Conservation (phyloP, 2,797 vertebrate species). For the Poecilia velifera region DNA sequence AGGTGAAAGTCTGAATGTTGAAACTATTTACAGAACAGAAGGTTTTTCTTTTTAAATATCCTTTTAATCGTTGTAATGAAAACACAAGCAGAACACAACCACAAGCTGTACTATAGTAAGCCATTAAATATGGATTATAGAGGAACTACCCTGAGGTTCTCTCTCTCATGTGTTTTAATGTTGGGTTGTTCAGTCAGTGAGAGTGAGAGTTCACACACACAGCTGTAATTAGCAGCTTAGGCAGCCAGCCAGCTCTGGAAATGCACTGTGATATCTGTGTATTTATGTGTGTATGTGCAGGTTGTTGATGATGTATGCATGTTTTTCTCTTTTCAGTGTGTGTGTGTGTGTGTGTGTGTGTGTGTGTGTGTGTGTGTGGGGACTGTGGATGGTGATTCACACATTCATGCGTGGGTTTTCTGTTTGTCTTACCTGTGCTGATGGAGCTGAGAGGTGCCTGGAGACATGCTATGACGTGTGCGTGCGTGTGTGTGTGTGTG, state of each 20-base stretch:
- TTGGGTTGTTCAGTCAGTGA: conserved; percentile 66
- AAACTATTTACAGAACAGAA: conserved; percentile 59
- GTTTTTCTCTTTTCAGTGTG: conserved; percentile 20
- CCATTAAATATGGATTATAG: conserved; percentile 77
- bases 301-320: conserved; percentile 13
- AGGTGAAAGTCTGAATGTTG: conserved; percentile 33
- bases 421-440: conserved; percentile 76
- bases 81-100: conserved; percentile 72
- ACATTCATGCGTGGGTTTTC: conserved; percentile 64
- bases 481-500: conserved; percentile 42
- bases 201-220: conserved; percentile 78
- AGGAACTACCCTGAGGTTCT: conserved; percentile 61
- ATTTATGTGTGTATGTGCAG: conserved; percentile 16
- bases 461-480: conserved; percentile 73
- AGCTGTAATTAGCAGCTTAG: conserved; percentile 80
- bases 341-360: conserved; percentile 30
- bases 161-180: conserved; percentile 62
- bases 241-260: conserved; percentile 68
- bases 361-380: conserved; percentile 23
- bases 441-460: conserved; percentile 70
- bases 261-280: conserved; percentile 46
- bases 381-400: conserved; percentile 65
- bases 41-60: conserved; percentile 65
- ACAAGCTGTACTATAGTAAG: conserved; percentile 69
- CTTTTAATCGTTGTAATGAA: conserved; percentile 68